phyloP scores from a whole-genome alignment of 1,140 invertebrate species.

The Nylanderia fulva region DNA sequence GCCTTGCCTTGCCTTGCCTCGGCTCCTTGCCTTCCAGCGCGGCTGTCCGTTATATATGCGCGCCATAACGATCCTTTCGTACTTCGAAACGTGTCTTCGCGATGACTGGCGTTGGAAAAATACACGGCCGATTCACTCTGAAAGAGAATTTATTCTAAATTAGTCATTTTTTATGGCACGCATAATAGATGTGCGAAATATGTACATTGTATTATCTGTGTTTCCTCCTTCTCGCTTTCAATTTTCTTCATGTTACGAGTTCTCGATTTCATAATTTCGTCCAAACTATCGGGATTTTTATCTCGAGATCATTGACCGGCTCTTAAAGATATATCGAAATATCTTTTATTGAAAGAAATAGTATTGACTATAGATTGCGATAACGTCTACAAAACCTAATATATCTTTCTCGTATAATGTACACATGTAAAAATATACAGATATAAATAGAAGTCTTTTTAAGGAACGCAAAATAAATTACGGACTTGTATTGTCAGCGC shows the following conservation, averaged over 20 bases:
- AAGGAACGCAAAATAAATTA: not conserved
- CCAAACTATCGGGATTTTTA: not conserved
- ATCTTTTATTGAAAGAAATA: not conserved
- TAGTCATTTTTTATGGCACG: not conserved
- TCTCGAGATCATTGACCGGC: not conserved
- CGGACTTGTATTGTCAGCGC: not conserved
- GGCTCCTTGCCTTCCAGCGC: conserved; percentile 63
- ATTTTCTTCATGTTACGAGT: not conserved
- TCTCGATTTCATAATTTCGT: not conserved
- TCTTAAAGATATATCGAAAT: not conserved
- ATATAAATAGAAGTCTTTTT: not conserved
- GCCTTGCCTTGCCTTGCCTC: conserved; percentile 58
- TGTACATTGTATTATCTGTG: too few species aligned
- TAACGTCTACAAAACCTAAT: not conserved
- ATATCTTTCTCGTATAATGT: not conserved
- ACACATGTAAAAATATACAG: too few species aligned
- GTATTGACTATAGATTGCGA: not conserved
- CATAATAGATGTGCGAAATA: not conserved
- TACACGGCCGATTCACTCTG: not conserved
- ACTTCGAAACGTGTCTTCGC: conserved; percentile 68
- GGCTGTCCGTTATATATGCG: conserved; percentile 75
- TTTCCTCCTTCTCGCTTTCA: not conserved
- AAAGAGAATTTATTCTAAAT: not conserved
- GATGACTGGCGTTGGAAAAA: not conserved
- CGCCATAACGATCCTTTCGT: conserved; percentile 77